A percentile compares a stretch with the other conserved stretches of the same genome.
These are phyloP conservation scores for Halisarca cf. caerulea DNA, from an alignment of 37 sponge, comb jelly and placozoan species.

Conservation along the genomic window DNA sequence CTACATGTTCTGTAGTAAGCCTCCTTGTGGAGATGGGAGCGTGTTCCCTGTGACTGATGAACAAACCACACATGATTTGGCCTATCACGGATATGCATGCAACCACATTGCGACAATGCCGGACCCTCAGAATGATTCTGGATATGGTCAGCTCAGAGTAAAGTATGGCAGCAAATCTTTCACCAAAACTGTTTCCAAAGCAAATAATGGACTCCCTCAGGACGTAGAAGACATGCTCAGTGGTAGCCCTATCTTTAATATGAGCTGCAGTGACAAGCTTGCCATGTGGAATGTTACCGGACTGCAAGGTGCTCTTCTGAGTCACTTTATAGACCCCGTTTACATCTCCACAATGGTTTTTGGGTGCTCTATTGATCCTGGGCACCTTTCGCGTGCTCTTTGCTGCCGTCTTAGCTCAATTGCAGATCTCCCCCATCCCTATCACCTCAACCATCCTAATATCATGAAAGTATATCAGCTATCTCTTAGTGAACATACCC, in stretches of 20 bases:
- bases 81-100: not conserved
- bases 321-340: slow-evolving; percentile 19
- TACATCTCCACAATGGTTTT: slow-evolving; percentile 15
- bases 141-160: slow-evolving; percentile 33
- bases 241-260: slow-evolving; percentile 44
- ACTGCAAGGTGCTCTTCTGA: slow-evolving; percentile 25
- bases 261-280: slow-evolving; percentile 41
- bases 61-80: too few species aligned
- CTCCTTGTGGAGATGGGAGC: slow-evolving; percentile 51
- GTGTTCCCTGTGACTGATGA: slow-evolving; percentile 4
- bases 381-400: slow-evolving; percentile 52
- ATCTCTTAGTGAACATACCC: not conserved
- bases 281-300: slow-evolving; percentile 38
- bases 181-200: not conserved
- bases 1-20: slow-evolving; percentile 43
- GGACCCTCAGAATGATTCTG: not conserved
- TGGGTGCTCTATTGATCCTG: not conserved
- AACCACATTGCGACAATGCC: not conserved
- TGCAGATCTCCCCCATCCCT: slow-evolving; percentile 1
- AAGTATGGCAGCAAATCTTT: not conserved
- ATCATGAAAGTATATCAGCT: not conserved
- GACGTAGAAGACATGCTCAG: slow-evolving; percentile 27
- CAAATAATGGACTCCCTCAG: not conserved
- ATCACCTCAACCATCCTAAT: slow-evolving; percentile 6
- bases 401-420: slow-evolving; percentile 24